A percentile compares a stretch with the other conserved stretches of the same genome.
These are phyloP conservation scores for Okamejei kenojei DNA, from an alignment of 2,797 vertebrate species.

Conservation along the genomic window DNA sequence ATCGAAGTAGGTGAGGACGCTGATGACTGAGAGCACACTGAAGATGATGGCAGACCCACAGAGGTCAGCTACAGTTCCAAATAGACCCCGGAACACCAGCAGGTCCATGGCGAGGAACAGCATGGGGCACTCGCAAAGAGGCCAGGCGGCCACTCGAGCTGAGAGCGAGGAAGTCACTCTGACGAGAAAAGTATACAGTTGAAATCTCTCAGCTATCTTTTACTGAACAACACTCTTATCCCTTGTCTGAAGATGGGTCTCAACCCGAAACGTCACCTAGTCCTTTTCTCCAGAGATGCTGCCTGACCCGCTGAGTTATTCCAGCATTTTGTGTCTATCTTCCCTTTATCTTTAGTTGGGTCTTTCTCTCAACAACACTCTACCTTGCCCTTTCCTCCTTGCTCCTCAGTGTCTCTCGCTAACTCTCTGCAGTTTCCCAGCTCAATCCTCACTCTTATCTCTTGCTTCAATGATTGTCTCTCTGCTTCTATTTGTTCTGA, in stretches of 20 bases:
- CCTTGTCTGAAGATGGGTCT: too few species aligned
- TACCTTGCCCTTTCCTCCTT: too few species aligned
- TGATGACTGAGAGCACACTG: slow-evolving; percentile 1
- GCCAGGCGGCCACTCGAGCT: neutral
- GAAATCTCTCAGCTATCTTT: neutral
- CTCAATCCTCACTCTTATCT: too few species aligned
- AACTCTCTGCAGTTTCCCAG: neutral
- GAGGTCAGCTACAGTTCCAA: neutral
- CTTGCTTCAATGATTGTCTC: neutral
- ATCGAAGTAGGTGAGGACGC: slow-evolving; percentile 29
- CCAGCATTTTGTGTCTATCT: neutral
- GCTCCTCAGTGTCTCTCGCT: neutral
- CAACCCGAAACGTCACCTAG: too few species aligned
- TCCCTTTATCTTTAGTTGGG: neutral
- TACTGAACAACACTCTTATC: neutral
- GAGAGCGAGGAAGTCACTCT: neutral
- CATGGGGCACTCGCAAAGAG: too few species aligned
- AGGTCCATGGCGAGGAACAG: neutral
- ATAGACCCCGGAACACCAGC: neutral
- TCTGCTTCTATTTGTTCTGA: neutral
- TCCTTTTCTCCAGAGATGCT: too few species aligned
- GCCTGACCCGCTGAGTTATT: too few species aligned
- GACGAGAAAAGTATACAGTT: neutral
- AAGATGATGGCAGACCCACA: neutral
- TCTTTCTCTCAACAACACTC: neutral